These are phyloP conservation scores for Echinometra lucunter DNA, from an alignment of 53 echinoderm and acorn worm species.

Conservation along the genomic window DNA sequence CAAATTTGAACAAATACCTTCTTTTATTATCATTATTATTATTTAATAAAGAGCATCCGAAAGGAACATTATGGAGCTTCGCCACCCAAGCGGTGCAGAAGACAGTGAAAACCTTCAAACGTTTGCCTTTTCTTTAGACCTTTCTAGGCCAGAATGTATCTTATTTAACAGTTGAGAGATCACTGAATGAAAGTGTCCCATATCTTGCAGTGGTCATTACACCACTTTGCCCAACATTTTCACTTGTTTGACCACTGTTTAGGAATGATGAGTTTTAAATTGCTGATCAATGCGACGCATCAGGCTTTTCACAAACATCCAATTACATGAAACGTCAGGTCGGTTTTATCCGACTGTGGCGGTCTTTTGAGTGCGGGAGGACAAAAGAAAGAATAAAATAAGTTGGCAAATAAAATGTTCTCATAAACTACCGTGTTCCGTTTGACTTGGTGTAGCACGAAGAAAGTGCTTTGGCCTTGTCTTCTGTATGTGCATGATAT, in stretches of 20 bases:
- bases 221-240: constrained; percentile 9
- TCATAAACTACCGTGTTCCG: constrained; percentile 20
- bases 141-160: background rate
- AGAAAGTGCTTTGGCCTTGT: constrained; percentile 17
- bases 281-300: background rate
- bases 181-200: background rate
- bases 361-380: background rate
- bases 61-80: background rate
- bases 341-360: background rate
- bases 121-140: background rate
- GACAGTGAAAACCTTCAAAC: constrained; percentile 1
- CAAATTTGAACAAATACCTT: background rate
- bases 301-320: background rate
- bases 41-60: background rate
- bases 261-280: constrained; percentile 5
- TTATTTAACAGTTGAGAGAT: background rate
- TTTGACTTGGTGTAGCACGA: background rate
- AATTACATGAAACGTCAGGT: background rate
- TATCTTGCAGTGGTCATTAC: background rate
- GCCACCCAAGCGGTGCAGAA: background rate
- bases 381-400: background rate
- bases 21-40: too few relatives aligned
- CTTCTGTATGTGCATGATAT: background rate
- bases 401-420: constrained; percentile 31
- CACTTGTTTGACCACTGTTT: background rate